Percentiles rank a stretch among this genome's conserved stretches.
phyloP scores from a whole-genome alignment of 2,888 invertebrate genomes.

The Tethea ocularis region DNA sequence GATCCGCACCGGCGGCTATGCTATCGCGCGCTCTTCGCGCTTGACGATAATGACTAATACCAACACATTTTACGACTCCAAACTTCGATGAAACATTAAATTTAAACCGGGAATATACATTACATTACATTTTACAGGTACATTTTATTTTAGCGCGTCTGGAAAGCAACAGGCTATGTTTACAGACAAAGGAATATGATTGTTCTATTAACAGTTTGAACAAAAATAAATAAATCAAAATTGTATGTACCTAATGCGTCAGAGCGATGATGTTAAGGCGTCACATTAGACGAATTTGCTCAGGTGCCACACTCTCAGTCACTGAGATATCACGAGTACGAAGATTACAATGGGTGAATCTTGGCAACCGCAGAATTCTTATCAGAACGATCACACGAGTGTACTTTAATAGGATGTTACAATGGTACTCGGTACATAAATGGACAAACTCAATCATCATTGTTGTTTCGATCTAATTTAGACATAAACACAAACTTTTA shows the following conservation, averaged over 20 bases:
- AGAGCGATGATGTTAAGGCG: neutral
- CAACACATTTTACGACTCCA: constrained; percentile 49
- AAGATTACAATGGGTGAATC: constrained; percentile 55
- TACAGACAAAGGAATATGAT: neutral
- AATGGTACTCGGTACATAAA: neutral
- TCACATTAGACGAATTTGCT: constrained; percentile 47
- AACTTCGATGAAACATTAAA: constrained; percentile 61
- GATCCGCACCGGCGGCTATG: constrained; percentile 52
- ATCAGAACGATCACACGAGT: constrained; percentile 28
- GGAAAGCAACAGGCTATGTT: neutral
- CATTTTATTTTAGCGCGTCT: constrained; percentile 20
- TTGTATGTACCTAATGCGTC: neutral
- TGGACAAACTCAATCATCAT: neutral
- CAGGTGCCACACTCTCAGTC: constrained; percentile 44
- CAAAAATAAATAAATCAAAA: neutral
- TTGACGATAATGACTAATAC: constrained; percentile 22
- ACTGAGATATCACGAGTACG: constrained; percentile 46
- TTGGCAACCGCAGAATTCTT: constrained; percentile 51
- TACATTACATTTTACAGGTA: no score
- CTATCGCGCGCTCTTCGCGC: constrained; percentile 15
- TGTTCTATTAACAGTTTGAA: neutral
- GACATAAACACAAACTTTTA: neutral
- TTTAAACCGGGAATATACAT: constrained; percentile 52
- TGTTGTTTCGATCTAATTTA: neutral
- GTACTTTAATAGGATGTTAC: constrained; percentile 19